Conservation (phyloP, 2,888 invertebrate species). For the Leptura quadrifasciata region DNA sequence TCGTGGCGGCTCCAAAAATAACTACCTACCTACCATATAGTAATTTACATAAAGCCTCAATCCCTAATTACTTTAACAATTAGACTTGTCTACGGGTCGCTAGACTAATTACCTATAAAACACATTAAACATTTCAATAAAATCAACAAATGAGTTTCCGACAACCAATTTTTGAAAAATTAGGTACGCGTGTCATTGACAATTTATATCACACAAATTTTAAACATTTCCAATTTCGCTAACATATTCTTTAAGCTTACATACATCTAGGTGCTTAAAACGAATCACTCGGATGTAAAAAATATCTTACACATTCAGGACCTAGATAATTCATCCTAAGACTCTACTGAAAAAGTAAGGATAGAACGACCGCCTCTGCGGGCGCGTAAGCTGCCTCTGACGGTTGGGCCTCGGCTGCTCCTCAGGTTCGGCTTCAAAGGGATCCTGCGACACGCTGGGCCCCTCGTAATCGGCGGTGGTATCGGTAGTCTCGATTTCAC, state of each 20-base stretch:
- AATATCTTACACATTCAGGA: conserved; percentile 24
- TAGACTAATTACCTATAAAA: conserved; percentile 16
- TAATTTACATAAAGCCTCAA: conserved; percentile 27
- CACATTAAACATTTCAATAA: conserved; percentile 24
- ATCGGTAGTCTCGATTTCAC: conserved; percentile 49
- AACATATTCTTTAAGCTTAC: conserved; percentile 31
- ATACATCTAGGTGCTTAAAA: conserved; percentile 24
- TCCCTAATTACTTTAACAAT: background rate
- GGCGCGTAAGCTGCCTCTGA: conserved; percentile 73
- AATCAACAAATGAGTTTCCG: conserved; percentile 19
- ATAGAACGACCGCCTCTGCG: conserved; percentile 75
- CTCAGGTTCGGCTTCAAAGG: conserved; percentile 45
- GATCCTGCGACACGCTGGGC: conserved; percentile 44
- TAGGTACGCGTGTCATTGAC: conserved; percentile 31
- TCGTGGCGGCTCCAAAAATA: conserved; percentile 14
- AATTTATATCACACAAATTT: conserved; percentile 39
- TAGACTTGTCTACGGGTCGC: conserved; percentile 8
- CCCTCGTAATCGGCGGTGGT: conserved; percentile 32
- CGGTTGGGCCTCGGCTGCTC: conserved; percentile 72
- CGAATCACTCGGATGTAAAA: conserved; percentile 21
- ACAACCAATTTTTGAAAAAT: conserved; percentile 16
- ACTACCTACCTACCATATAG: background rate
- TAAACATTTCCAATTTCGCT: conserved; percentile 10
- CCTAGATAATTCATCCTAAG: conserved; percentile 70
- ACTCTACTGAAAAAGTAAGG: conserved; percentile 77